Percentiles rank a stretch among this genome's conserved stretches.
Evolutionary conservation across 2,888 invertebrate genomes (phyloP).

Genomic region (Eugnorisma glareosa): DNA sequence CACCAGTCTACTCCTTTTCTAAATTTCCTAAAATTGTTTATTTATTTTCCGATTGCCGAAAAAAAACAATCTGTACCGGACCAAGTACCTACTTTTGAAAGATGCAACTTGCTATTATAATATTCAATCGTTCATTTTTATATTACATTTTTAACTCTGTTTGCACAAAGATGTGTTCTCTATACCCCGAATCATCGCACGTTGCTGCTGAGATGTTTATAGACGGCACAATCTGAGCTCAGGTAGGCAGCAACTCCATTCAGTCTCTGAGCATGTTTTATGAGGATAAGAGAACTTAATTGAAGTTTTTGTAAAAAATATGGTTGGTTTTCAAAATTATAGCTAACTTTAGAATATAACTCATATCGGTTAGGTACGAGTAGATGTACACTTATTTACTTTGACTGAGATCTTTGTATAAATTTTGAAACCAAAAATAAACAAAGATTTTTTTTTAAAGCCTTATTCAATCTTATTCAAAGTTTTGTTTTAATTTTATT

Average conservation of each 20-base stretch:
- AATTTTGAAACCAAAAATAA: too few species aligned
- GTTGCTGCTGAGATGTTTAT: background rate
- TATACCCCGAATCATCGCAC: too few species aligned
- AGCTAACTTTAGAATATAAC: background rate
- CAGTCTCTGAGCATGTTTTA: conserved; percentile 1
- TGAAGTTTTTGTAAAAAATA: background rate
- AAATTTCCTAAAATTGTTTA: background rate
- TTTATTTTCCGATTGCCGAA: background rate
- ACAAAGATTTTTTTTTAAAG: background rate
- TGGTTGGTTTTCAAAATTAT: background rate
- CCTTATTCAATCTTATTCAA: background rate
- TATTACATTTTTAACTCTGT: background rate
- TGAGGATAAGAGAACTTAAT: background rate
- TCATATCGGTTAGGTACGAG: background rate
- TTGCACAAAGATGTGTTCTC: background rate
- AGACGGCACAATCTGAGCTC: background rate
- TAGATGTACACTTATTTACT: background rate
- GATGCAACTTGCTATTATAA: background rate
- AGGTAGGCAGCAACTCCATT: background rate
- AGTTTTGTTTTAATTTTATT: background rate
- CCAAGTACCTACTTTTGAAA: background rate
- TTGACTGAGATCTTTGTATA: background rate
- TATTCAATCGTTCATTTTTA: background rate
- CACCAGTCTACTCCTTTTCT: background rate
- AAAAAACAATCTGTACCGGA: too few species aligned